A percentile compares a stretch with the other conserved stretches of the same genome.
Conservation (phyloP, 2,888 invertebrate species). For the Idaea aversata region DNA sequence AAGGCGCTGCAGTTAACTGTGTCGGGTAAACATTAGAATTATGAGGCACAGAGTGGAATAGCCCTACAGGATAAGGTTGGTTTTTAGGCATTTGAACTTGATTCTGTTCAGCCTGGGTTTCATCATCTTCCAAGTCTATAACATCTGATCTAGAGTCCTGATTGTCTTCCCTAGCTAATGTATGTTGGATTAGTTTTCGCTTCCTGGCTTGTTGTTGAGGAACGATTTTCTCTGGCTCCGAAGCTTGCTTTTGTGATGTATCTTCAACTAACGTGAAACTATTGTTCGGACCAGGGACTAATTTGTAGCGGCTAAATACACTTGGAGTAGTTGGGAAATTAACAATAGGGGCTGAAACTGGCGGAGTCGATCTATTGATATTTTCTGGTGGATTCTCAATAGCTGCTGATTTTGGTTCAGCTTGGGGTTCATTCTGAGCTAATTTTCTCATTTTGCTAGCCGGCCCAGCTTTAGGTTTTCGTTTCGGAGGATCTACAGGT, state of each 20-base stretch:
- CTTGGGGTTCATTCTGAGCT: conserved; percentile 17
- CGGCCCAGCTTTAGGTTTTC: conserved; percentile 63
- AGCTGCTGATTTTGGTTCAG: conserved; percentile 20
- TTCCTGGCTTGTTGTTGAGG: conserved; percentile 22
- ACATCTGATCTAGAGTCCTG: conserved; percentile 29
- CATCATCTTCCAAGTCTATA: conserved; percentile 35
- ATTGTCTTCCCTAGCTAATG: neutral
- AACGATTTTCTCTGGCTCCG: conserved; percentile 8
- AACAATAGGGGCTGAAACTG: conserved; percentile 35
- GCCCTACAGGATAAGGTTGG: conserved; percentile 68
- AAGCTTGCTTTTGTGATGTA: conserved; percentile 8
- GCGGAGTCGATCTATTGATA: conserved; percentile 9
- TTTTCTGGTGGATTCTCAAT: conserved; percentile 19
- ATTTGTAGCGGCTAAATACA: conserved; percentile 58
- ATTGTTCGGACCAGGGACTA: conserved; percentile 69
- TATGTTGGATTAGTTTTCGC: conserved; percentile 12
- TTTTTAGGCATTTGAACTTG: conserved; percentile 13
- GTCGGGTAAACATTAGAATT: conserved; percentile 32
- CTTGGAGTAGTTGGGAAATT: conserved; percentile 51
- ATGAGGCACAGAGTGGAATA: conserved; percentile 59
- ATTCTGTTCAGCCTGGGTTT: neutral
- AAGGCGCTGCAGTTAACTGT: neutral
- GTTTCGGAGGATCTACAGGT: conserved; percentile 31
- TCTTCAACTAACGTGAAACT: conserved; percentile 65
- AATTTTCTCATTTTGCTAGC: conserved; percentile 60